A percentile compares a stretch with the other conserved stretches of the same genome.
phyloP scores from a whole-genome alignment of 1,140 invertebrate genomes.

The Drosophila prosaltans region DNA sequence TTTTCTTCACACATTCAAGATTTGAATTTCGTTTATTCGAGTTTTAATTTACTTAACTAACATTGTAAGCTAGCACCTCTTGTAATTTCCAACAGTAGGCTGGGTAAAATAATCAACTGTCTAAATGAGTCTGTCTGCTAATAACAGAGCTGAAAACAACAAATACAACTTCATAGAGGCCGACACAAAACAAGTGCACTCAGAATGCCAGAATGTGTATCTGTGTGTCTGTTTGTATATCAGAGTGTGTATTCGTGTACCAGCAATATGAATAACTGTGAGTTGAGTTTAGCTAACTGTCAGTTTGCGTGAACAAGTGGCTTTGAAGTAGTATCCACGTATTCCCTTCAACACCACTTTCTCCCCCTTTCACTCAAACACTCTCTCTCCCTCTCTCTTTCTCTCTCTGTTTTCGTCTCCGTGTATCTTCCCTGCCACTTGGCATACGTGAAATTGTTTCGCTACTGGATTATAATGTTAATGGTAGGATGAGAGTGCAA shows the following conservation, averaged over 20 bases:
- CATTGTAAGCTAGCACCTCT: constrained; percentile 10
- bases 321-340: constrained; percentile 47
- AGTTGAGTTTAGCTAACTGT: constrained; percentile 55
- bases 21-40: too few relatives aligned
- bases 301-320: constrained; percentile 63
- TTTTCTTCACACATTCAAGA: too few relatives aligned
- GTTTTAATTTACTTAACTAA: constrained; percentile 12
- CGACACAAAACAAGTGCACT: constrained; percentile 68
- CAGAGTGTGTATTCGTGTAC: constrained; percentile 6
- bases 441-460: constrained; percentile 48
- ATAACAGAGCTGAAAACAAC: constrained; percentile 42
- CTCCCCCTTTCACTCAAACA: not conserved
- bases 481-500: constrained; percentile 40
- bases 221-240: constrained; percentile 12
- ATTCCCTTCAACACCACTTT: not conserved
- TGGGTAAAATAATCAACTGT: constrained; percentile 43
- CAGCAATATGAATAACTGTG: constrained; percentile 27
- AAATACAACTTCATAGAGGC: constrained; percentile 27
- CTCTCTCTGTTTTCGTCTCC: not conserved
- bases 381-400: not conserved
- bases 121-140: constrained; percentile 39
- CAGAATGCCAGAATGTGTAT: not conserved
- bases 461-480: constrained; percentile 43
- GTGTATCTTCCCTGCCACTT: constrained; percentile 4
- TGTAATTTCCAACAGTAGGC: not conserved